Conservation (phyloP, 1,140 invertebrate species). For the Bombus waltoni region DNA sequence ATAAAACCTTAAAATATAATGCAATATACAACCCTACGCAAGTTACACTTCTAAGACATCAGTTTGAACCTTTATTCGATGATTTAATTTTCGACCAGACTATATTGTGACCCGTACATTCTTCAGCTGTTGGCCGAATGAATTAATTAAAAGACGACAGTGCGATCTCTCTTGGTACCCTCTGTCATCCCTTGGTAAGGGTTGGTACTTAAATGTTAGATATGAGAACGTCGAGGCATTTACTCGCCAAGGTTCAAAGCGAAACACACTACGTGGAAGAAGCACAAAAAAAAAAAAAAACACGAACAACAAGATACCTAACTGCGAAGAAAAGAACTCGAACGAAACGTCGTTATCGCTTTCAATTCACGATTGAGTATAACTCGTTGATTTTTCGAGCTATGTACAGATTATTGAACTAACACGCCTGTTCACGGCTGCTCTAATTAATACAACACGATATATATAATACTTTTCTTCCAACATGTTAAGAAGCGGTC, state of each 20-base stretch:
- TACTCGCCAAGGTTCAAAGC: no score
- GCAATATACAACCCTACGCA: no score
- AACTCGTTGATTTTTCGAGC: no score
- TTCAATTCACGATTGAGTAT: no score
- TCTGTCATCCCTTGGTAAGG: not conserved
- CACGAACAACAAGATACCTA: not conserved
- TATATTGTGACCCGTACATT: not conserved
- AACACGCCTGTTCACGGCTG: not conserved
- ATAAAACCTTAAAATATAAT: no score
- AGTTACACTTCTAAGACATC: no score
- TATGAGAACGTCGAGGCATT: no score
- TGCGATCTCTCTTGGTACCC: not conserved
- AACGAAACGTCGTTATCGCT: not conserved
- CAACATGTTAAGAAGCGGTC: no score
- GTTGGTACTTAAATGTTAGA: no score
- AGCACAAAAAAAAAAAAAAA: not conserved
- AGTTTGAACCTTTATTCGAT: not conserved
- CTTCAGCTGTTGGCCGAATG: not conserved
- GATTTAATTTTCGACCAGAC: not conserved
- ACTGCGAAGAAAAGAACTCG: not conserved
- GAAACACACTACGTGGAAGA: not conserved
- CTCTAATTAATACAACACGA: conserved; percentile 8
- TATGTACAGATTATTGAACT: not conserved
- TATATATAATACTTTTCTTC: conserved; percentile 1
- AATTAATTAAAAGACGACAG: not conserved